Base-by-base conservation (phyloP, 1,140 invertebrate genomes). In the Drosophila quadrilineata region DNA sequence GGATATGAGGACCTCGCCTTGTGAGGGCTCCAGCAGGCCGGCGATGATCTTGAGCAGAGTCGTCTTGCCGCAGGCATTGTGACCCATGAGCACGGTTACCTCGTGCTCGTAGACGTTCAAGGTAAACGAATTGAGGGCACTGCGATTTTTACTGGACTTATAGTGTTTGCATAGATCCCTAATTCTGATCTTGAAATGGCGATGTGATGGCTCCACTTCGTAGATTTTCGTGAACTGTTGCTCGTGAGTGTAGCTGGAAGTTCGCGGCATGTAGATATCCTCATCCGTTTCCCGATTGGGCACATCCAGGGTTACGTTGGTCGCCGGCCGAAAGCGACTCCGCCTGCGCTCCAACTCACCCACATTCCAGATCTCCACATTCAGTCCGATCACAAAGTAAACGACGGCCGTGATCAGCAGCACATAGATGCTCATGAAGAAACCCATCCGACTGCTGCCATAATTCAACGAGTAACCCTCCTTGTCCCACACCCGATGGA, bases 51-150 rank as follows among this genome's bases (percentile, higher is more conserved):
- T 95, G 93, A 97, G 93, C 75, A 94, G 91, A 41, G 94, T 95
- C 19, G 94, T 95, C 90, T 96, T 96, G 6, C 96, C 96, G 63
- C 95, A 94, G 19, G 95, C 95, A 88, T 96, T 96, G 70, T 94
- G 95, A 8, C 96, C 96, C 28, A 98, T 91, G 14, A 98, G 88
- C 1, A 93, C 92, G 2, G 93, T 94, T 53, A 94, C 93, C 84
- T 94, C 92, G 67, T 95, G 93, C 43, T 88, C 80, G 36, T 77
- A 82, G 1, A 89, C 71, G 41, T 70, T 82, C 60, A 71, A 71
- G 29, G 91, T 94, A 3, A 97, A 92, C 31, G 94, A 92, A 43
- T 94, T 92, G 0, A 82, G 21, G 3, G 69, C 1, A 95, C 92
- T 3, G 91, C 93, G 38, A 33, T 19, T 56, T n/a, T n/a, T n/a